A percentile compares a stretch with the other conserved stretches of the same genome.
phyloP scores from a whole-genome alignment of 2,113 vertebrate species.

The Falco punctatus region DNA sequence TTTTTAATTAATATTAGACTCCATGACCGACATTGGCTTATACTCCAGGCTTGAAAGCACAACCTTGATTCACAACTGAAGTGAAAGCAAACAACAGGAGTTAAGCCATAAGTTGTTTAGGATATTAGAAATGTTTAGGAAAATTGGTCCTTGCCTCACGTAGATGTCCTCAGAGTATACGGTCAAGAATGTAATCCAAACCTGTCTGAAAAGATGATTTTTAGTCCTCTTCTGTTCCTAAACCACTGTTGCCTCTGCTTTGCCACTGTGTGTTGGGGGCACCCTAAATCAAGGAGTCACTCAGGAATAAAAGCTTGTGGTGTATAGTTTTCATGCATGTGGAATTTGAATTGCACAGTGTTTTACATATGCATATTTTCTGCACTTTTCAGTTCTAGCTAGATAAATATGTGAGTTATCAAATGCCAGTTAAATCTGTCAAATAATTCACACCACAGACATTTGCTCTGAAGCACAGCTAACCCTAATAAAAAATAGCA shows the following conservation, averaged over 20 bases:
- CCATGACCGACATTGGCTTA: background rate
- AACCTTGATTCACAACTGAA: background rate
- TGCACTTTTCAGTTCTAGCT: background rate
- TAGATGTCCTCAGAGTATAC: background rate
- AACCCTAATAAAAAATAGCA: background rate
- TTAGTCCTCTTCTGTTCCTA: background rate
- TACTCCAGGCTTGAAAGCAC: background rate
- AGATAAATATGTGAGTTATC: background rate
- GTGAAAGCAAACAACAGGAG: background rate
- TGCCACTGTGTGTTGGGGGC: background rate
- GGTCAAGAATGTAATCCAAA: background rate
- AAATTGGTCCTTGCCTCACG: background rate
- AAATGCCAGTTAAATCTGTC: background rate
- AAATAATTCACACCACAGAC: background rate
- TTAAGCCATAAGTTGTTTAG: background rate
- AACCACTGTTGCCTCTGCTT: background rate
- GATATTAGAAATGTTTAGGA: background rate
- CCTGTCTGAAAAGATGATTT: background rate
- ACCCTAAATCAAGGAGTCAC: background rate
- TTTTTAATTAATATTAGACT: background rate
- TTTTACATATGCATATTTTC: background rate
- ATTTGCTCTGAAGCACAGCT: background rate
- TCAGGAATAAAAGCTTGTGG: background rate
- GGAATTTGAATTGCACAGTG: background rate
- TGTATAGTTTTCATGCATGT: background rate